These are phyloP conservation scores for Puntigrus tetrazona DNA, from an alignment of 2,113 vertebrate genomes.

Conservation along the genomic window DNA sequence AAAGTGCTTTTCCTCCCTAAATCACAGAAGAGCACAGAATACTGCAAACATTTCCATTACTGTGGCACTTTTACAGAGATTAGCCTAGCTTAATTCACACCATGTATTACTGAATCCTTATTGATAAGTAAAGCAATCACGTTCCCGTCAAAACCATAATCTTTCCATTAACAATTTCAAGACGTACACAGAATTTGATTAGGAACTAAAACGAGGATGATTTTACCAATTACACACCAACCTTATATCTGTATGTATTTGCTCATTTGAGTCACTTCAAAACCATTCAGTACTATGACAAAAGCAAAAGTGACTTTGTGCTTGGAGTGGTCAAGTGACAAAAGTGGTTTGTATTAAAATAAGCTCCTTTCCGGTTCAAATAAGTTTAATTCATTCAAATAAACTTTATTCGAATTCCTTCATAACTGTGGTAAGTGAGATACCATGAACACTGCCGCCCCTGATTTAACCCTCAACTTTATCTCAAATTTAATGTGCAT, in stretches of 20 bases:
- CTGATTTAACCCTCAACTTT: not conserved
- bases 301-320: conserved; percentile 4
- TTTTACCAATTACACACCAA: not conserved
- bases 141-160: not conserved
- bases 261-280: not conserved
- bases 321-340: not conserved
- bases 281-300: not conserved
- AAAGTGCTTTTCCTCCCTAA: not conserved
- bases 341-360: not conserved
- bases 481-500: not conserved
- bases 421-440: not conserved
- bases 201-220: not conserved
- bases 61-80: not conserved
- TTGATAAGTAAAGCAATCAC: not conserved
- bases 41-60: not conserved
- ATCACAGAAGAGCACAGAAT: not conserved
- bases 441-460: not conserved
- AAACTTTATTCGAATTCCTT: not conserved
- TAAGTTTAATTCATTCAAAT: not conserved
- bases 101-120: not conserved
- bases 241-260: not conserved
- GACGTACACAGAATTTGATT: not conserved
- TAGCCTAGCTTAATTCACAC: not conserved
- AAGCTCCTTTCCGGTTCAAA: not conserved
- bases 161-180: not conserved